A percentile compares a stretch with the other conserved stretches of the same genome.
These are phyloP conservation scores for Tachystola acroxantha DNA, from an alignment of 2,888 invertebrate genomes.

Conservation along the genomic window DNA sequence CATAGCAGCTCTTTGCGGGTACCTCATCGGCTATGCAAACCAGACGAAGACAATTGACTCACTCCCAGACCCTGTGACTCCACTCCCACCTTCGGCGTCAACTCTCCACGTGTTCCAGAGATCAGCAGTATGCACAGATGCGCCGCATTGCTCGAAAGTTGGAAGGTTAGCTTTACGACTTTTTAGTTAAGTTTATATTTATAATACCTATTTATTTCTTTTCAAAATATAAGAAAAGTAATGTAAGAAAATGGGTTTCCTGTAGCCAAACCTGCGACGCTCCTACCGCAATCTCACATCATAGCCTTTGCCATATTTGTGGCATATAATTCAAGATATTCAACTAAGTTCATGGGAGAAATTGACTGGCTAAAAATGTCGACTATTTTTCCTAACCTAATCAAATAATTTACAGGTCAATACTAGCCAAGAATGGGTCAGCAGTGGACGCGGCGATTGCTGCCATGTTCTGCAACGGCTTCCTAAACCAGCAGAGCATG, in stretches of 20 bases:
- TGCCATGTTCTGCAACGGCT: constrained; percentile 90
- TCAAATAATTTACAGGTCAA: constrained; percentile 60
- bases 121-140: constrained; percentile 89
- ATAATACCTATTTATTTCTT: too few species aligned
- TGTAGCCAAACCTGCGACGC: too few species aligned
- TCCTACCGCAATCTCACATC: too few species aligned
- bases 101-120: constrained; percentile 80
- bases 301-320: too few species aligned
- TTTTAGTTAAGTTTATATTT: too few species aligned
- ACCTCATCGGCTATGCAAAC: constrained; percentile 45
- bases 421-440: constrained; percentile 83
- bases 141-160: constrained; percentile 84
- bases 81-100: constrained; percentile 84
- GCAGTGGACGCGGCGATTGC: constrained; percentile 92
- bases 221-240: too few species aligned
- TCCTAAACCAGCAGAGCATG: constrained; percentile 89
- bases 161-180: constrained; percentile 84
- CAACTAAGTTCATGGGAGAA: too few species aligned
- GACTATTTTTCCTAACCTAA: too few species aligned
- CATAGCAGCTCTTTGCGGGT: constrained; percentile 51
- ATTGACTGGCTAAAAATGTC: too few species aligned
- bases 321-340: too few species aligned
- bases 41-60: constrained; percentile 33
- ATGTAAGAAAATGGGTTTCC: too few species aligned
- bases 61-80: constrained; percentile 82